phyloP scores from a whole-genome alignment of 2,113 vertebrate genomes.

The Sciurus niger region DNA sequence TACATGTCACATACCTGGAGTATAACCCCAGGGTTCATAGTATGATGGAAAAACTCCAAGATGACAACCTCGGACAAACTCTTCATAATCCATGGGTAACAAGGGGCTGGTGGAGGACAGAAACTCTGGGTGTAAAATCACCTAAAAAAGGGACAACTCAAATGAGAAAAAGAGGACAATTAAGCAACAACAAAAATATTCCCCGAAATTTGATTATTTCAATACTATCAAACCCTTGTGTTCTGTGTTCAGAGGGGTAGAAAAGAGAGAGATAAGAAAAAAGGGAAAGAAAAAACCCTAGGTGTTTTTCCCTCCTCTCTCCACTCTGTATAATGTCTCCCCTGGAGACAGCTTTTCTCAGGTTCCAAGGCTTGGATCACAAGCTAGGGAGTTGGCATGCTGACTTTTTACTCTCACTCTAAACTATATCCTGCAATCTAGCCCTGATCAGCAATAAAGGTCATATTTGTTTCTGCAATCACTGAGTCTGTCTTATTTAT shows the following conservation, averaged over 20 bases:
- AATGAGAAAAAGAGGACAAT: constrained; percentile 40
- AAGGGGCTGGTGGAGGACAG: constrained; percentile 98
- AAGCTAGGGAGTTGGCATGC: fast-evolving
- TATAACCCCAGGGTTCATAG: constrained; percentile 99
- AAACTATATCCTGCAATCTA: neutral
- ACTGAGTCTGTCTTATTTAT: neutral
- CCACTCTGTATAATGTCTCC: neutral
- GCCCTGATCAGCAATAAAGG: neutral
- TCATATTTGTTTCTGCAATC: neutral
- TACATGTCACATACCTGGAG: constrained; percentile 91
- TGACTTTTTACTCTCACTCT: neutral
- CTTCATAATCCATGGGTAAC: constrained; percentile 98
- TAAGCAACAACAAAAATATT: neutral
- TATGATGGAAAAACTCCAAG: constrained; percentile 99
- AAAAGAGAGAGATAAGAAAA: neutral
- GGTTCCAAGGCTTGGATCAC: fast-evolving
- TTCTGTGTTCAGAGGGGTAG: neutral
- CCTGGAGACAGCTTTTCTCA: neutral
- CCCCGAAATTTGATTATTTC: neutral
- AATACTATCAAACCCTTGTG: neutral
- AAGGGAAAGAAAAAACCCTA: neutral
- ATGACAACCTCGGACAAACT: constrained; percentile 98
- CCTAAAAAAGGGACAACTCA: constrained; percentile 87
- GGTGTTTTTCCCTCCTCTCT: neutral
- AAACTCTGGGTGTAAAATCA: constrained; percentile 98